Percentiles rank a stretch among this genome's conserved stretches.
phyloP scores from a whole-genome alignment of 1,140 invertebrate species.

The Drosophila biarmipes region DNA sequence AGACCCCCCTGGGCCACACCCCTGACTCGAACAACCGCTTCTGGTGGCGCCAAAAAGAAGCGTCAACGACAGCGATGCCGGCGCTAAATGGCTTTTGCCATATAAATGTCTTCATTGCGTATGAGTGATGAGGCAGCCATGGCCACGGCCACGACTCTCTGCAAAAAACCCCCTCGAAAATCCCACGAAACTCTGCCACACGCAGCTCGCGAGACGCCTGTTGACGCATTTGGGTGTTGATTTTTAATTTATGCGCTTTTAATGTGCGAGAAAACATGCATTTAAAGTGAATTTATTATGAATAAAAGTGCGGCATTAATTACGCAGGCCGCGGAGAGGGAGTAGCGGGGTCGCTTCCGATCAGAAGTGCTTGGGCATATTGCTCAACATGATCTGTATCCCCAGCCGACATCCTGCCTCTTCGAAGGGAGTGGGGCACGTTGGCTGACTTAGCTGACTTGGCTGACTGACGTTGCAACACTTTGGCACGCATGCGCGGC shows the following conservation, averaged over 20 bases:
- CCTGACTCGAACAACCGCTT: not conserved
- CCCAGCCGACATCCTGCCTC: conserved; percentile 34
- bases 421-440: conserved; percentile 14
- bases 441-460: not conserved
- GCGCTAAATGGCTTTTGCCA: conserved; percentile 78
- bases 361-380: conserved; percentile 49
- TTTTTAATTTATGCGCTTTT: conserved; percentile 83
- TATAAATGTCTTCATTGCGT: conserved; percentile 83
- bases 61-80: conserved; percentile 35
- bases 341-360: conserved; percentile 14
- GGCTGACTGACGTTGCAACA: conserved; percentile 63
- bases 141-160: conserved; percentile 31
- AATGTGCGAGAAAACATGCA: conserved; percentile 79
- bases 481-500: conserved; percentile 77
- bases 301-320: conserved; percentile 77
- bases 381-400: conserved; percentile 43
- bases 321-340: conserved; percentile 17
- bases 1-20: conserved; percentile 1
- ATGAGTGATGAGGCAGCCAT: conserved; percentile 74
- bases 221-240: conserved; percentile 79
- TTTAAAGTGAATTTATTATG: conserved; percentile 81
- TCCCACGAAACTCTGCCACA: conserved; percentile 19
- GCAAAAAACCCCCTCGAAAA: not conserved
- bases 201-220: conserved; percentile 48
- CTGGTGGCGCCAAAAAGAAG: conserved; percentile 54